Percentiles rank a stretch among this genome's conserved stretches.
These are phyloP conservation scores for Atethmia centrago DNA, from an alignment of 2,888 invertebrate genomes.

Conservation along the genomic window DNA sequence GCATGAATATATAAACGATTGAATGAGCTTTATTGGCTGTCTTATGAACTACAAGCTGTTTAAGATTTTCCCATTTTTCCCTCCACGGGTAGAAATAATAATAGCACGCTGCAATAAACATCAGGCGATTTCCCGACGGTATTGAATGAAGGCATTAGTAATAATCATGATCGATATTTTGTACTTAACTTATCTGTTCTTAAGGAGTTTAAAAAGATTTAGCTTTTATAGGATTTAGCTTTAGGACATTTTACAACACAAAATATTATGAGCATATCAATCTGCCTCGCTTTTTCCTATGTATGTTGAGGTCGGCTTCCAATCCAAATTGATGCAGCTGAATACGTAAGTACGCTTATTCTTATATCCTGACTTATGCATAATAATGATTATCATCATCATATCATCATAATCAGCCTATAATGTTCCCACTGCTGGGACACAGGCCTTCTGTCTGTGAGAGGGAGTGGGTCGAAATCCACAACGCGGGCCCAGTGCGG, in stretches of 20 bases:
- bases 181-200: background rate
- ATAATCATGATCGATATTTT: conserved; percentile 42
- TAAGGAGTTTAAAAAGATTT: background rate
- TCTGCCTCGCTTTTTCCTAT: background rate
- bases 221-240: no score
- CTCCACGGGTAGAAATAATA: conserved; percentile 26
- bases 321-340: no score
- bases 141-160: conserved; percentile 41
- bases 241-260: background rate
- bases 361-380: background rate
- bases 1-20: conserved; percentile 47
- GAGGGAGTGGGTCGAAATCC: no score
- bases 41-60: conserved; percentile 42
- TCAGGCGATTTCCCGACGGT: conserved; percentile 56
- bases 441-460: no score
- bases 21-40: conserved; percentile 45
- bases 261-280: background rate
- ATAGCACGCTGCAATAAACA: conserved; percentile 45
- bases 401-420: no score
- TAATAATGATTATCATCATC: conserved; percentile 15
- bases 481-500: no score
- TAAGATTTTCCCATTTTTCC: conserved; percentile 35
- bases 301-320: no score
- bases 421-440: no score
- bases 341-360: background rate